Base-by-base conservation (phyloP, 1,140 invertebrate species). In the Lepidotrigona ventralis region DNA sequence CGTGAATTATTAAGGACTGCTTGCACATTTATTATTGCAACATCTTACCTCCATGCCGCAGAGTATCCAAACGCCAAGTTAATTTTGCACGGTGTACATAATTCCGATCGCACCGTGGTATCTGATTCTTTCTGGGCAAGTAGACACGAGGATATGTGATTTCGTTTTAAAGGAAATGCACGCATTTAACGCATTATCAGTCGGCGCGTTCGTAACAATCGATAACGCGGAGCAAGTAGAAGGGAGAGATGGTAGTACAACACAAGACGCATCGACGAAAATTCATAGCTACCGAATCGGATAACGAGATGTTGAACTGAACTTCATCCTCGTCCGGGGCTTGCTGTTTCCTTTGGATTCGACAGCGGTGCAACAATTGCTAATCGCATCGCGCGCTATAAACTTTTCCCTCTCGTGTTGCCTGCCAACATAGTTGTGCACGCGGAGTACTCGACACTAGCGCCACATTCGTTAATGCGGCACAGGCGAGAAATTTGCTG, bases 181-280 rank as follows among this genome's bases (percentile, higher is more conserved):
- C 86, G 85, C 83, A 88, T 83, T 88, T 88, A 88, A 78, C 83
- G 72, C 86, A 71, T 88, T 88, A 88, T 88, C 87, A 85, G 85
- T 79, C 83, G 79, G 76, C 83, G 77, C 76, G 64, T 87, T 87
- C 83, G 86, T 87, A 88, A 88, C 79, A 88, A 88, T 88, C 86
- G 86, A 88, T 88, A 88, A 85, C 86, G 70, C 85, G 60, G 70
- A 58, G n/a, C 64, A 39, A 83, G 83, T 79, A 88, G 86, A 87
- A 88, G 86, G 86, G 86, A 87, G 86, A 87, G 77, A 87, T 66
- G 86, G 53, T 86, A 39, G 79, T 88, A 79, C 64, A 87, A 78
- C 79, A 82, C 76, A 53, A 63, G 23, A 56, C 72, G 85, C 84
- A 84, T 79, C 56, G 81, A 81, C 69, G 79, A 69, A 73, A 88